Evolutionary conservation across 2,113 vertebrate species (phyloP).

Genomic region (Rhizomys pruinosus): DNA sequence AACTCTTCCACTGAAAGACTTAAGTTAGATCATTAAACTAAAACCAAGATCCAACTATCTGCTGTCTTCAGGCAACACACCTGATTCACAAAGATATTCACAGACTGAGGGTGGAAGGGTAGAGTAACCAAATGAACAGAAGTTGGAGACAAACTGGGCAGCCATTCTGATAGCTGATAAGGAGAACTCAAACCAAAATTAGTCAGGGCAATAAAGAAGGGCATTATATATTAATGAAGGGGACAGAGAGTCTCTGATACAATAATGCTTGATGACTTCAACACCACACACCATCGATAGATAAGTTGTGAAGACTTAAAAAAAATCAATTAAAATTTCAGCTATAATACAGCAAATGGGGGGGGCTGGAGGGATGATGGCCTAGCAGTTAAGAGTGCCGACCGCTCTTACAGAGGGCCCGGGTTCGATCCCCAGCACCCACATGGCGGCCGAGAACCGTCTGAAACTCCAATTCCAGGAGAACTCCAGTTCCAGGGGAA

Average conservation of each 20-base stretch:
- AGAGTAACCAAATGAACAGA: not conserved
- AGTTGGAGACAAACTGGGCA: not conserved
- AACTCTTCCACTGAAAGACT: not conserved
- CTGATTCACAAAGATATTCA: not conserved
- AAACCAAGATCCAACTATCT: not conserved
- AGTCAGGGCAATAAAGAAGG: not conserved
- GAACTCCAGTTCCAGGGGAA: too few species aligned
- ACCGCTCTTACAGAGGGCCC: too few species aligned
- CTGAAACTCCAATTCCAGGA: too few species aligned
- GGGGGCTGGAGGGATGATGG: too few species aligned
- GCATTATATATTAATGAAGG: not conserved
- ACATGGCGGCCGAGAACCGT: too few species aligned
- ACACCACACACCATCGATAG: not conserved
- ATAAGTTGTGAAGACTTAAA: not conserved
- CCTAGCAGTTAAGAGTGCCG: too few species aligned
- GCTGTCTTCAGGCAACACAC: not conserved
- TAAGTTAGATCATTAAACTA: not conserved
- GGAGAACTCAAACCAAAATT: not conserved
- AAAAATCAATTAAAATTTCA: not conserved
- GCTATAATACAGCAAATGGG: too few species aligned
- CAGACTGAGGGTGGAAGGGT: not conserved
- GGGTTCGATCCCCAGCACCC: too few species aligned
- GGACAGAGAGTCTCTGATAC: not conserved
- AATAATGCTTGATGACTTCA: too few species aligned
- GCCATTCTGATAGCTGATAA: not conserved